Conservation (phyloP, 2,888 invertebrate species). For the Napeogenes sylphis region DNA sequence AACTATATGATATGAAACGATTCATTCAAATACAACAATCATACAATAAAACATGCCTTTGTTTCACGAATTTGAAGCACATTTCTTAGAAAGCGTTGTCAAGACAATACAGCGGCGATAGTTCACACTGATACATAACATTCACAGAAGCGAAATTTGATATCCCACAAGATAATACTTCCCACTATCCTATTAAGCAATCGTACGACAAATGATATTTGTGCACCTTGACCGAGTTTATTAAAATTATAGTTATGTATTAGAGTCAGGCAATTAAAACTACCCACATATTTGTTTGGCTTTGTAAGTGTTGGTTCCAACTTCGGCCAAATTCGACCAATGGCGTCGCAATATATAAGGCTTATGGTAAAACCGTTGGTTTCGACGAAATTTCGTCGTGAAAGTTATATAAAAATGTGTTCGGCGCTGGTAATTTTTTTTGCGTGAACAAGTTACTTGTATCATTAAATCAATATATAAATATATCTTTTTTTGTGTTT, state of each 20-base stretch:
- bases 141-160: slow-evolving; percentile 66
- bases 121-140: slow-evolving; percentile 21
- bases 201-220: slow-evolving; percentile 39
- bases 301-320: slow-evolving; percentile 10
- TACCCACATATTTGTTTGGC: slow-evolving; percentile 31
- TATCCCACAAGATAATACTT: slow-evolving; percentile 53
- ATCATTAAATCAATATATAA: too few relatives aligned
- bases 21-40: slow-evolving; percentile 15
- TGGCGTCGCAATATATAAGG: slow-evolving; percentile 4
- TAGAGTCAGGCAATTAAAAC: slow-evolving; percentile 30
- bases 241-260: slow-evolving; percentile 27
- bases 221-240: slow-evolving; percentile 56
- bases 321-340: slow-evolving; percentile 16
- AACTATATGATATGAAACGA: slow-evolving; percentile 5
- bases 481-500: too few relatives aligned
- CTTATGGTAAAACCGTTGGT: too few relatives aligned
- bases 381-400: too few relatives aligned
- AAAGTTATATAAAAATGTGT: too few relatives aligned
- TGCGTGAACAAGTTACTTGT: too few relatives aligned
- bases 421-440: too few relatives aligned
- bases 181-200: slow-evolving; percentile 41
- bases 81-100: slow-evolving; percentile 25
- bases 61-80: slow-evolving; percentile 21
- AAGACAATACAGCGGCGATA: slow-evolving; percentile 24
- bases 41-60: slow-evolving; percentile 14